Base-by-base conservation (phyloP, 2,797 vertebrate genomes). In the Valencia hispanica region DNA sequence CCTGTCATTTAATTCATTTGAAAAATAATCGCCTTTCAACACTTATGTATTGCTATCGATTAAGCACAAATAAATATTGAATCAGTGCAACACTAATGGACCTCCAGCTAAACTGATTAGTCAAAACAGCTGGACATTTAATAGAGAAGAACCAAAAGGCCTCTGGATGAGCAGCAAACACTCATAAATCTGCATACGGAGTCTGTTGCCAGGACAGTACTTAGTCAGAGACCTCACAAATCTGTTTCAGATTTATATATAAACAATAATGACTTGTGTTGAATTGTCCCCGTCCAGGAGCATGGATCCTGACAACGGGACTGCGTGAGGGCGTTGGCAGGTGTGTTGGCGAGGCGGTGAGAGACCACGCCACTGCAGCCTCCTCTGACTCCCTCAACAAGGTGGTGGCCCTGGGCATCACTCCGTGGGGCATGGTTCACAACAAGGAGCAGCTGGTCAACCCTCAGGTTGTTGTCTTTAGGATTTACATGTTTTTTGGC, bases 291-390 rank as follows among this genome's bases (percentile, higher is more conserved):
- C 1, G 14, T 78, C 5, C 86, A 98, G 97, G 97, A 45, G 97
- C 97, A 0, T 98, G 97, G 97, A 97, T 98, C 57, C 84, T 98
- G 80, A 97, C 97, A 0, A 90, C 94, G 4, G 97, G 97, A 5
- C 68, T 98, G 73, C 94, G 94, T n/a, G 94, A 95, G 14, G 97
- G 97, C 4, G 95, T 98, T 0, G 96, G 96, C 5, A 92, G 92
- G 65, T 96, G 96, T n/a, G 94, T 98, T 0, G 97, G 97, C 0
- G 96, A 97, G 82, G 97, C 97, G 0, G 97, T 98, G 74, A 94
- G 96, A 48, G 97, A 98, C 85, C 96, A 97, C 17, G 93, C 96
- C 69, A 95, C 93, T 0, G 97, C 97, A 2, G 96, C 95, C 5
- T 91, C 95, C 1, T 93, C 96, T 0, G 85, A 95, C 65, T 91